These are phyloP conservation scores for Epinephelus cyanopodus DNA, from an alignment of 2,113 vertebrate species.

Conservation along the genomic window DNA sequence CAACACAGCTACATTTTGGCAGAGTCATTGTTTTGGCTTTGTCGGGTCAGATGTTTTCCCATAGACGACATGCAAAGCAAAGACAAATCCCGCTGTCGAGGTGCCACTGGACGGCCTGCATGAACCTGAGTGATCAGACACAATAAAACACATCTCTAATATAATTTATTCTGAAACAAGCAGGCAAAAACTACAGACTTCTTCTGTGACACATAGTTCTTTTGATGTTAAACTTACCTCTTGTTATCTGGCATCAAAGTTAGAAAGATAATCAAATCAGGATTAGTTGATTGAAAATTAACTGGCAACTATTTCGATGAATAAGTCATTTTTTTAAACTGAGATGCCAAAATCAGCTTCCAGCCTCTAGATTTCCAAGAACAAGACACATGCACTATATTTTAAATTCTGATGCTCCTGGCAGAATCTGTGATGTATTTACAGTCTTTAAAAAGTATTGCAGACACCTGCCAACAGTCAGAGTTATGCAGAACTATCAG, in stretches of 20 bases:
- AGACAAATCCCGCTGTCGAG: conserved; percentile 34
- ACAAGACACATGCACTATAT: neutral
- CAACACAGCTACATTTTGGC: conserved; percentile 59
- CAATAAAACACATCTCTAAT: neutral
- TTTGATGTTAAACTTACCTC: neutral
- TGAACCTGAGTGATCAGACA: neutral
- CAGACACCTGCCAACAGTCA: neutral
- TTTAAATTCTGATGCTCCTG: neutral
- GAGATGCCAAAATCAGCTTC: neutral
- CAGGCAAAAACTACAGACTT: neutral
- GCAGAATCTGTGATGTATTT: neutral
- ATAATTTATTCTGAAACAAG: neutral
- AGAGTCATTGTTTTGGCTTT: conserved; percentile 76
- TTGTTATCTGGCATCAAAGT: neutral
- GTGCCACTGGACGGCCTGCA: conserved; percentile 8
- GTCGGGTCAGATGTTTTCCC: conserved; percentile 71
- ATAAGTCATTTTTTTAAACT: neutral
- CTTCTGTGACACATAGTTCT: neutral
- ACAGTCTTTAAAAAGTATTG: conserved; percentile 11
- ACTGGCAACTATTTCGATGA: too few species aligned
- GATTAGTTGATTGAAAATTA: neutral
- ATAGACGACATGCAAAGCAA: conserved; percentile 57
- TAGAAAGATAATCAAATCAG: neutral
- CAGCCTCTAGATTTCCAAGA: neutral
- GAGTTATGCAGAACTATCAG: neutral